Conservation (phyloP, 2,888 invertebrate genomes). For the Gasteruption jaculator region DNA sequence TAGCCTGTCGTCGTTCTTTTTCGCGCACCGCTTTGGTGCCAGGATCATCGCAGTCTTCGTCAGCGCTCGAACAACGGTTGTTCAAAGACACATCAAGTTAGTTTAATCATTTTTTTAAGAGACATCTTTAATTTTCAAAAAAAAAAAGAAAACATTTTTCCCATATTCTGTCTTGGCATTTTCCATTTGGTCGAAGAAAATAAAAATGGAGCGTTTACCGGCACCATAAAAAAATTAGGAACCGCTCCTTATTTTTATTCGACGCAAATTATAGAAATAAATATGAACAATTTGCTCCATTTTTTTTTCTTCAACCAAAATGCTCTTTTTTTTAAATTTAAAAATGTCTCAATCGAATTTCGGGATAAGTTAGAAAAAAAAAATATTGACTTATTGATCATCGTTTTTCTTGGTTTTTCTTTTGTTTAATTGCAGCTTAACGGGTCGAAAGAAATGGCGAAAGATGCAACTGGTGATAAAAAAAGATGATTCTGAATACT, state of each 20-base stretch:
- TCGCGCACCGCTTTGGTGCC: constrained; percentile 90
- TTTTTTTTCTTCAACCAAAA: constrained; percentile 12
- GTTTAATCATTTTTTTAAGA: no score
- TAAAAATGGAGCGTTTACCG: no score
- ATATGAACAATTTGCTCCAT: constrained; percentile 8
- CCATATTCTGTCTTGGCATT: no score
- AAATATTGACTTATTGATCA: constrained; percentile 3
- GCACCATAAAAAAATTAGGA: no score
- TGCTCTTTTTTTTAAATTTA: not conserved
- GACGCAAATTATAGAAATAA: not conserved
- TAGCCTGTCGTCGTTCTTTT: constrained; percentile 91
- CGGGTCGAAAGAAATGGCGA: constrained; percentile 21
- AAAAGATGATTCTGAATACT: no score
- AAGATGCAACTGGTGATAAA: no score
- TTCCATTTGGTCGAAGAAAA: no score
- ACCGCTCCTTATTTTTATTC: no score
- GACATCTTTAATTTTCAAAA: no score
- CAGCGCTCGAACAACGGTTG: constrained; percentile 74
- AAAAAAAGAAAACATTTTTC: no score
- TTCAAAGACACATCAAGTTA: constrained; percentile 48
- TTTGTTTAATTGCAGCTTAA: not conserved
- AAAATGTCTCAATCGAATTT: not conserved
- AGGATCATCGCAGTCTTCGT: constrained; percentile 78
- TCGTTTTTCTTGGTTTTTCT: not conserved
- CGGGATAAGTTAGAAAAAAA: not conserved